Evolutionary conservation across 2,797 vertebrate genomes (phyloP).

Genomic region (Phrynocephalus guinanensis): DNA sequence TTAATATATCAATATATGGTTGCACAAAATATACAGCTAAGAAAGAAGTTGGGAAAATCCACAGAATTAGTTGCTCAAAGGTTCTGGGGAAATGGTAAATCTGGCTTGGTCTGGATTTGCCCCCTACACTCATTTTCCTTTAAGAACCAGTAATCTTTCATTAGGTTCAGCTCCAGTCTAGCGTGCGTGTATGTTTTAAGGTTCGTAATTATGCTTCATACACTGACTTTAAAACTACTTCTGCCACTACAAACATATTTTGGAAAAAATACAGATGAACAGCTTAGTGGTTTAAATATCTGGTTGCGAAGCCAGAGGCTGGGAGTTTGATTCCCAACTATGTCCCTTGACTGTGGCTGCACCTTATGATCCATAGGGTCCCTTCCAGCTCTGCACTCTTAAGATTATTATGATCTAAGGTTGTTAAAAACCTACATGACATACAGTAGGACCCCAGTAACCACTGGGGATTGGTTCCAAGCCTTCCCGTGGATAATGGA

Average conservation of each 20-base stretch:
- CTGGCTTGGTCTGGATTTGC: conserved; percentile 62
- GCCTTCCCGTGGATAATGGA: too few relatives aligned
- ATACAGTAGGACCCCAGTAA: too few relatives aligned
- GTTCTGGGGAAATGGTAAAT: conserved; percentile 59
- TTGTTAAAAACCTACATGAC: neutral
- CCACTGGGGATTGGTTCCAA: too few relatives aligned
- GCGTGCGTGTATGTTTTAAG: neutral
- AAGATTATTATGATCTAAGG: neutral
- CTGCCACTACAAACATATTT: neutral
- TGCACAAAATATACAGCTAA: conserved; percentile 66
- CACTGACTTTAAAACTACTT: neutral
- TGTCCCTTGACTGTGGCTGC: too few relatives aligned
- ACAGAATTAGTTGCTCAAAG: conserved; percentile 41
- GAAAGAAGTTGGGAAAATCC: conserved; percentile 65
- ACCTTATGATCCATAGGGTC: too few relatives aligned
- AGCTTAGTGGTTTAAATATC: too few relatives aligned
- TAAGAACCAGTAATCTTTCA: neutral
- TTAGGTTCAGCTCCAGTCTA: neutral
- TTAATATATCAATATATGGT: conserved; percentile 69
- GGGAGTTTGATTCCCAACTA: too few relatives aligned
- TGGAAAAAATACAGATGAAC: too few relatives aligned
- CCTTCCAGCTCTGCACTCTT: too few relatives aligned
- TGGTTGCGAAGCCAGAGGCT: too few relatives aligned
- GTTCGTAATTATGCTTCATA: neutral
- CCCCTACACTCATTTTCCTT: conserved; percentile 59